These are phyloP conservation scores for Nansenia antarctica DNA, from an alignment of 2,113 vertebrate genomes.

Conservation along the genomic window DNA sequence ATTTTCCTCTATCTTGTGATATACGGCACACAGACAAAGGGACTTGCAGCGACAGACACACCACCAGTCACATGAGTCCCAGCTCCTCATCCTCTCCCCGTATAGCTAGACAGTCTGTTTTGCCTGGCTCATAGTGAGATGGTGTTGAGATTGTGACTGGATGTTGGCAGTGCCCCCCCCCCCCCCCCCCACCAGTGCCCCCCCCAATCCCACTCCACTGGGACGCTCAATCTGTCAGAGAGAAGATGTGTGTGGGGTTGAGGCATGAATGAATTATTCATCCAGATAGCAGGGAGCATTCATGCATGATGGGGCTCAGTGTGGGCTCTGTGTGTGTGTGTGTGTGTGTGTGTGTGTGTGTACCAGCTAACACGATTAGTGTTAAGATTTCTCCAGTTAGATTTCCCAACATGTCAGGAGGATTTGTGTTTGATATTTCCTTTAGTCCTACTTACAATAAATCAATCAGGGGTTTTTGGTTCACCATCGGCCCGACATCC, in stretches of 20 bases:
- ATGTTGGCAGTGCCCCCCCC: slow-evolving; percentile 12
- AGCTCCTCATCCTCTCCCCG: not conserved
- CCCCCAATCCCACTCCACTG: not conserved
- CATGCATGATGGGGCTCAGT: slow-evolving; percentile 28
- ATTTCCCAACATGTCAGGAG: not conserved
- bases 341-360: no score
- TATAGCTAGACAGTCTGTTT: no score
- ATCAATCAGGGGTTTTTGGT: not conserved
- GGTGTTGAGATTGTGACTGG: slow-evolving; percentile 20
- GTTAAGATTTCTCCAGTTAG: not conserved
- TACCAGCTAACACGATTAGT: slow-evolving; percentile 1
- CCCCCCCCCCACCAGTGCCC: no score
- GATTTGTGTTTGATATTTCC: no score
- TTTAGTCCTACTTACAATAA: not conserved
- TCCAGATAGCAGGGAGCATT: slow-evolving; percentile 24
- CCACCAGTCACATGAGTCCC: no score
- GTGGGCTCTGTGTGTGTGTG: not conserved
- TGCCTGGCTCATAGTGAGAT: not conserved
- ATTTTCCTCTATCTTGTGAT: no score
- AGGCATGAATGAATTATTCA: slow-evolving; percentile 49
- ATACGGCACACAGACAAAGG: no score
- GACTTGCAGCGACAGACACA: no score
- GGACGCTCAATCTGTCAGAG: slow-evolving; percentile 3
- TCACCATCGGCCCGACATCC: not conserved
- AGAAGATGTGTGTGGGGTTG: slow-evolving; percentile 11